Evolutionary conservation across 1,140 invertebrate genomes (phyloP).

Genomic region (Drosophila mauritiana): DNA sequence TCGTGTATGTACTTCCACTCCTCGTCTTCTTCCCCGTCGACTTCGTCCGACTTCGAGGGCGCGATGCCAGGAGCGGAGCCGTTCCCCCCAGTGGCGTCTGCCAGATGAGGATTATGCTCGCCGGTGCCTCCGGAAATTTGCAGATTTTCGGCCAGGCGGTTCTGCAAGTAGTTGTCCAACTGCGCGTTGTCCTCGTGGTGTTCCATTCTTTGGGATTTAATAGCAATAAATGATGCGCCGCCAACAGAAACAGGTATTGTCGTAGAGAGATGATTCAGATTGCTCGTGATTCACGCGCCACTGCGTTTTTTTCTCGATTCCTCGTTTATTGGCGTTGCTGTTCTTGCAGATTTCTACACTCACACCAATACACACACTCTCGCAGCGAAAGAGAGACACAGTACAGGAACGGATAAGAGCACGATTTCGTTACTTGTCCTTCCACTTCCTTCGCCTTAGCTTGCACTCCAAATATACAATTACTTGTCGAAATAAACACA

Average conservation of each 20-base stretch:
- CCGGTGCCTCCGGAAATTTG: constrained; percentile 64
- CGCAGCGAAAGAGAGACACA: constrained; percentile 37
- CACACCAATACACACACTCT: constrained; percentile 60
- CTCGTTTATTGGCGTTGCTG: constrained; percentile 49
- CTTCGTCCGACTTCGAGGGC: constrained; percentile 52
- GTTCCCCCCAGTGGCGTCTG: constrained; percentile 56
- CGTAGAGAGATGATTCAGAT: constrained; percentile 31
- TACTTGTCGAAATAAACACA: background rate
- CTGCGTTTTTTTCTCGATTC: constrained; percentile 48
- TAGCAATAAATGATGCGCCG: constrained; percentile 24
- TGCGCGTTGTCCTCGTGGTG: constrained; percentile 80
- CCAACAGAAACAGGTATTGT: constrained; percentile 33
- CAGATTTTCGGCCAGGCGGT: constrained; percentile 70
- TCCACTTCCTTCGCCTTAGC: constrained; percentile 16
- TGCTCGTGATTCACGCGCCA: constrained; percentile 73
- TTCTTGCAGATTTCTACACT: constrained; percentile 67
- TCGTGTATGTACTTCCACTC: constrained; percentile 83
- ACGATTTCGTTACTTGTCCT: constrained; percentile 49
- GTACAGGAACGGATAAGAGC: constrained; percentile 53
- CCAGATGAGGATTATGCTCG: constrained; percentile 32
- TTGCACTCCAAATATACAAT: background rate
- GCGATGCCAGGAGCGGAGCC: constrained; percentile 31
- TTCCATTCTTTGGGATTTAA: constrained; percentile 60
- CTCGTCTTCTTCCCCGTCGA: constrained; percentile 69
- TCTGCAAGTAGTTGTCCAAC: constrained; percentile 74